These are phyloP conservation scores for Drosophila micromelanica DNA, from an alignment of 1,140 invertebrate genomes.

Conservation along the genomic window DNA sequence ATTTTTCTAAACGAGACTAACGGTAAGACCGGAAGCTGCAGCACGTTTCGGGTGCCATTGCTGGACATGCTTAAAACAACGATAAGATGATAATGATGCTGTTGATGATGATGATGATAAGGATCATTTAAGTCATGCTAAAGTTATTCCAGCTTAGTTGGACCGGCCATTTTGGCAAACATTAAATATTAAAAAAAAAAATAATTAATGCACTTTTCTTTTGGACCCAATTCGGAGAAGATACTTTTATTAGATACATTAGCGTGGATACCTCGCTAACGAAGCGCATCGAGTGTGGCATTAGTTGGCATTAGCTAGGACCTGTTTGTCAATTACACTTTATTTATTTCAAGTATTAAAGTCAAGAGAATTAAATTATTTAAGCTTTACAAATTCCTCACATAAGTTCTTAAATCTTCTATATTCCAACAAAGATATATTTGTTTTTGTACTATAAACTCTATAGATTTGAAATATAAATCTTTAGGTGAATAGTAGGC, in stretches of 20 bases:
- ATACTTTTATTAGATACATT: constrained; percentile 29
- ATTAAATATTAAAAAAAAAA: constrained; percentile 43
- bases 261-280: constrained; percentile 34
- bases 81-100: constrained; percentile 29
- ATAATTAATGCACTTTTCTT: constrained; percentile 35
- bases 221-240: constrained; percentile 15
- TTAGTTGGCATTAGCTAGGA: constrained; percentile 21
- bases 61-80: constrained; percentile 24
- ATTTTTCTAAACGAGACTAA: constrained; percentile 59
- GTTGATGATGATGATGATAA: constrained; percentile 2
- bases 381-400: too few relatives aligned
- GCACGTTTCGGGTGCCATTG: constrained; percentile 48
- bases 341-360: not conserved
- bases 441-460: too few relatives aligned
- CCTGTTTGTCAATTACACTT: not conserved
- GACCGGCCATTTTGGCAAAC: constrained; percentile 20
- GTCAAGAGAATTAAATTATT: too few relatives aligned
- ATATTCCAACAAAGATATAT: too few relatives aligned
- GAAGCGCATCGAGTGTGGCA: constrained; percentile 35
- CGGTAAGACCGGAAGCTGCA: constrained; percentile 22
- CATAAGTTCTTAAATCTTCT: too few relatives aligned
- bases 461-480: too few relatives aligned
- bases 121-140: constrained; percentile 28
- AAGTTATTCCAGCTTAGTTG: constrained; percentile 23
- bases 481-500: not conserved